Base-by-base conservation (phyloP, 2,113 vertebrate genomes). In the Dermatemys mawii region DNA sequence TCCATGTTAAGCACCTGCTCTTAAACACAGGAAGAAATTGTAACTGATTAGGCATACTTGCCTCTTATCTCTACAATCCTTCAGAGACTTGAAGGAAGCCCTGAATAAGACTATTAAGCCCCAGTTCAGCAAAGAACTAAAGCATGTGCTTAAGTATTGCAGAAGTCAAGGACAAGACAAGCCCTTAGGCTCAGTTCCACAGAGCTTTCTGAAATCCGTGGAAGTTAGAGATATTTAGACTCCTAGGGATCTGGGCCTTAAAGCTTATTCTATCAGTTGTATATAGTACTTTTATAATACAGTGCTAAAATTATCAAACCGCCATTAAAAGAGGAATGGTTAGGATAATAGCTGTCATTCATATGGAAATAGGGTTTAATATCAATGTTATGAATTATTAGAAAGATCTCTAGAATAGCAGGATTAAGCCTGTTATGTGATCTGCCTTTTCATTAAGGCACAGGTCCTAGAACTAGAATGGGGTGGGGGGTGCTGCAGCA, bases 1-100 rank as follows among this genome's bases (percentile, higher is more conserved):
- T 95, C 53, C 89, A 76, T 93, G 84, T 91, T 88, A 73, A 83
- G 89, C 5, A 86, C 80, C 26, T 26, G 16, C 88, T 87, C 67
- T 67, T 41, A 88, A 93, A 90, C 44, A 26, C 60, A 41, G 35
- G 13, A 54, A 6, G 51, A 78, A 51, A 38, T 49, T 91, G 78
- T 94, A 73, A 96, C 79, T 90, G 22, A 95, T 95, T 93, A 87
- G 78, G 83, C 60, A 63, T 17, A n/a, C 32, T 63, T 0, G 0
- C 14, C 67, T 93, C 80, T 49, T 70, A 67, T 89, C 8, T 76
- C 29, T 17, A 35, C 44, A 26, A 32, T 11, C 38, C 12, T 11
- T 88, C 12, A 35, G 55, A 41, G 38, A 16, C 81, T 44, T 81
- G 55, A 87, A 10, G 67, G 11, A 93, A 78, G 86, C 67, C 86